Base-by-base conservation (phyloP, 2,797 vertebrate species). In the Australoheros facetus region DNA sequence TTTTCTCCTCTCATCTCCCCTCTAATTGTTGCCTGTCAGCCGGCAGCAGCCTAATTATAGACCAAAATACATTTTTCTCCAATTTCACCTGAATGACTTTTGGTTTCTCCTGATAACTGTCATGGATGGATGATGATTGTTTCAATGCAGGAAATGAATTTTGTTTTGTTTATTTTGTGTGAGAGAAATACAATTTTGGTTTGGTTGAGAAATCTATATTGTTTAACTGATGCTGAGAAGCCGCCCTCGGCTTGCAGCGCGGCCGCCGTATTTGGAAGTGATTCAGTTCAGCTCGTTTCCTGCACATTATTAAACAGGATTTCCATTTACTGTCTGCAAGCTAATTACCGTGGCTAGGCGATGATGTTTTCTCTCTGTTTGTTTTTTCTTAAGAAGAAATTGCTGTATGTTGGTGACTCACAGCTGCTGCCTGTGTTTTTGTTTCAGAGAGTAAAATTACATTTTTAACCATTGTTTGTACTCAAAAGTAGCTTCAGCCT, bases 121-220 rank as follows among this genome's bases (percentile, higher is more conserved):
- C 74, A 37, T 4, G n/a, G 78, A 83, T 75, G 57, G 62, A 78
- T 75, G 69, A 74, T 73, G 79, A 69, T 87, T 85, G 81, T 78
- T 80, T 75, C 23, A 12, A 70, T 64, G 69, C 32, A 78, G 76
- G 62, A 74, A 77, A 77, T 84, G 1, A 84, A 42, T 8, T 75
- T 37, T 77, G 26, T n/a, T 23, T 32, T 59, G 48, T 73, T 39
- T 23, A 28, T 56, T 37, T 26, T 32, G 58, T 78, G 75, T n/a
- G 60, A 16, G 32, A 39, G 39, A 53, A 1, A 23, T 17, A 7
- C 19, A 69, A 30, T 55, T 55, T 37, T 37, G 0, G 45, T 60
- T 70, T 69, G 48, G 37, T 75, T n/a, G 37, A 62, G 64, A 64
- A 57, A 39, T 28, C 69, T 54, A 51, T 23, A 42, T 51, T 39